These are phyloP conservation scores for Calephelis nemesis DNA, from an alignment of 1,140 invertebrate species.

Conservation along the genomic window DNA sequence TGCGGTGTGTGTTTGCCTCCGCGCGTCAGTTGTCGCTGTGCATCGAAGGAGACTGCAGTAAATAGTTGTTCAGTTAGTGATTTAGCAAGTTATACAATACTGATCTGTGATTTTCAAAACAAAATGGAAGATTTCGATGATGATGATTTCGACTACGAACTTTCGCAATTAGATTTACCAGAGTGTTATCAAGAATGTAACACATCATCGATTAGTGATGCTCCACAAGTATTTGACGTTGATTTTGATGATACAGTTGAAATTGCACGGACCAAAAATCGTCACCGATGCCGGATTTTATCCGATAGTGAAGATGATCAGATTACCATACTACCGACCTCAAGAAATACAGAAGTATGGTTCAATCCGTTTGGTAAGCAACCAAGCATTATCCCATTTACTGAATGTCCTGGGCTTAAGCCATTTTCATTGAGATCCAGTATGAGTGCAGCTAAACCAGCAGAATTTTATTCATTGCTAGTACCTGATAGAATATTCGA, in stretches of 20 bases:
- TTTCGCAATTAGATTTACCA: slow-evolving; percentile 24
- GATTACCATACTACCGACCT: slow-evolving; percentile 17
- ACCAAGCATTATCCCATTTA: slow-evolving; percentile 29
- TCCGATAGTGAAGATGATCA: slow-evolving; percentile 21
- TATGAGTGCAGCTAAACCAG: slow-evolving; percentile 25
- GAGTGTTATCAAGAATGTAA: slow-evolving; percentile 22
- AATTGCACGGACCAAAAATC: slow-evolving; percentile 24
- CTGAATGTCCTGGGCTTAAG: slow-evolving; percentile 25
- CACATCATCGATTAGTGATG: slow-evolving; percentile 19
- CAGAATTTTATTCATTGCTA: slow-evolving; percentile 46
- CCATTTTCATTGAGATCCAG: slow-evolving; percentile 1
- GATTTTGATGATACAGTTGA: slow-evolving; percentile 21
- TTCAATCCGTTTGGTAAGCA: slow-evolving; percentile 27
- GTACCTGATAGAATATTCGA: slow-evolving; percentile 41
- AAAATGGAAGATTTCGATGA: slow-evolving; percentile 18
- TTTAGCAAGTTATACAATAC: slow-evolving; percentile 23
- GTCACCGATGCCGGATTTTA: slow-evolving; percentile 20
- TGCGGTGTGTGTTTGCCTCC: slow-evolving; percentile 18
- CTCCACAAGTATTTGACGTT: slow-evolving; percentile 18
- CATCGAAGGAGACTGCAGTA: slow-evolving; percentile 23
- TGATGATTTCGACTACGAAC: slow-evolving; percentile 23
- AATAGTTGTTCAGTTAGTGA: slow-evolving; percentile 24
- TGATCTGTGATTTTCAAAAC: slow-evolving; percentile 23
- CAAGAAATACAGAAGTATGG: slow-evolving; percentile 25
- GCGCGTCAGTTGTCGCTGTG: slow-evolving; percentile 21